A percentile compares a stretch with the other conserved stretches of the same genome.
These are phyloP conservation scores for Philaenus spumarius DNA, from an alignment of 1,140 invertebrate species.

Conservation along the genomic window DNA sequence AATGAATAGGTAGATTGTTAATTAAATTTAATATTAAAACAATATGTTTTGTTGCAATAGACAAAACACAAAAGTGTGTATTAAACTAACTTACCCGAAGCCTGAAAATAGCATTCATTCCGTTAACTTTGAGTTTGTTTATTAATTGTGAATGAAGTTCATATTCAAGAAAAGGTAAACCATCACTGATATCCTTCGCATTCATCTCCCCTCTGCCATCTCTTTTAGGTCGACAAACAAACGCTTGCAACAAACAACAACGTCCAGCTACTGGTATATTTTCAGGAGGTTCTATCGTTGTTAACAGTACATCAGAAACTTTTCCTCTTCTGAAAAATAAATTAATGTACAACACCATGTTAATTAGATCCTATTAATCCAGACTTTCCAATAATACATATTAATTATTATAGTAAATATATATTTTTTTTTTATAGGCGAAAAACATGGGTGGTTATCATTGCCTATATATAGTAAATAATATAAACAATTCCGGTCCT, in stretches of 20 bases:
- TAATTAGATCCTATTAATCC: neutral
- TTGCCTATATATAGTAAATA: no score
- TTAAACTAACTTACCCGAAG: constrained; percentile 58
- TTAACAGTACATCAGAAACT: constrained; percentile 85
- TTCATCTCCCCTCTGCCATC: constrained; percentile 78
- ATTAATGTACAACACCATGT: neutral
- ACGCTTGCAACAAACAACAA: constrained; percentile 69
- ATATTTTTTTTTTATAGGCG: neutral
- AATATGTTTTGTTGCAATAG: no score
- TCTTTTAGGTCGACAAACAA: constrained; percentile 70
- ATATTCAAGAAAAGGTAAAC: constrained; percentile 91
- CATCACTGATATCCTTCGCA: constrained; percentile 90
- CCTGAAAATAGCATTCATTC: constrained; percentile 90
- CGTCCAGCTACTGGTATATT: constrained; percentile 64
- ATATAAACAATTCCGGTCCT: neutral
- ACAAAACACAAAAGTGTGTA: no score
- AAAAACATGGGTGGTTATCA: neutral
- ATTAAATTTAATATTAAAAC: no score
- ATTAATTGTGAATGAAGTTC: constrained; percentile 87
- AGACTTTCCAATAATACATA: neutral
- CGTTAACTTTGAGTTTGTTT: constrained; percentile 86
- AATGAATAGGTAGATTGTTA: no score
- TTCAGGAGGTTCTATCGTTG: constrained; percentile 78
- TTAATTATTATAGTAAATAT: neutral
- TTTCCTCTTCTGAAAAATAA: constrained; percentile 55